Percentiles rank a stretch among this genome's conserved stretches.
These are phyloP conservation scores for Limosa lapponica DNA, from an alignment of 2,797 vertebrate genomes.

Conservation along the genomic window DNA sequence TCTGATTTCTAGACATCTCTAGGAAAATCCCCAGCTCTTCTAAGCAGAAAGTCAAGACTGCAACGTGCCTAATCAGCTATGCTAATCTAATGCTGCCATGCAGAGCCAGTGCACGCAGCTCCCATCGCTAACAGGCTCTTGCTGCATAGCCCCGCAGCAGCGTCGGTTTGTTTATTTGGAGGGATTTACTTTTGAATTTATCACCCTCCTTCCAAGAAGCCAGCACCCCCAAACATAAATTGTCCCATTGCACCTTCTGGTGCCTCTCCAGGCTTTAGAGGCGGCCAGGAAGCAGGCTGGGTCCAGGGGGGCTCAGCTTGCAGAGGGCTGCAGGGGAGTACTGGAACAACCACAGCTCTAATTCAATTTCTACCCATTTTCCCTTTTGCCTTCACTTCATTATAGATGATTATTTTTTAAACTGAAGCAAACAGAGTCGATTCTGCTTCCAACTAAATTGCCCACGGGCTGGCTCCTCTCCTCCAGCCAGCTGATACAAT, in stretches of 20 bases:
- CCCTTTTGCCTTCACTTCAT: slow-evolving; percentile 60
- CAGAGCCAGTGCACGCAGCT: neutral
- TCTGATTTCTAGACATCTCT: slow-evolving; percentile 33
- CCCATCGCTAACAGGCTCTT: neutral
- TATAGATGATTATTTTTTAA: slow-evolving; percentile 61
- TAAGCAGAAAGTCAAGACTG: neutral
- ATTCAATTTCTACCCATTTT: slow-evolving; percentile 62
- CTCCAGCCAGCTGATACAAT: neutral
- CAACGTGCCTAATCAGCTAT: neutral
- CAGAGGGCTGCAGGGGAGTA: neutral
- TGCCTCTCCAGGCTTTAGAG: neutral
- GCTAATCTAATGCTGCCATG: neutral
- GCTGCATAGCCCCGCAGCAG: neutral
- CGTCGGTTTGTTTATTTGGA: neutral
- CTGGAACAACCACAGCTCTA: slow-evolving; percentile 30
- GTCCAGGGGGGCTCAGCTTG: neutral
- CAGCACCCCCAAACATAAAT: neutral
- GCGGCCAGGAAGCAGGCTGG: neutral
- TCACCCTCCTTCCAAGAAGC: neutral
- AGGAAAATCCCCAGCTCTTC: neutral
- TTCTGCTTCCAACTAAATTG: slow-evolving; percentile 30
- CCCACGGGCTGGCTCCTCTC: slow-evolving; percentile 16
- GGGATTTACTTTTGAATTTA: neutral
- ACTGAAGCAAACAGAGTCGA: slow-evolving; percentile 30
- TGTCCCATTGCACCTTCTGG: neutral